Conservation (phyloP, 2,797 vertebrate genomes). For the Microchirus variegatus region DNA sequence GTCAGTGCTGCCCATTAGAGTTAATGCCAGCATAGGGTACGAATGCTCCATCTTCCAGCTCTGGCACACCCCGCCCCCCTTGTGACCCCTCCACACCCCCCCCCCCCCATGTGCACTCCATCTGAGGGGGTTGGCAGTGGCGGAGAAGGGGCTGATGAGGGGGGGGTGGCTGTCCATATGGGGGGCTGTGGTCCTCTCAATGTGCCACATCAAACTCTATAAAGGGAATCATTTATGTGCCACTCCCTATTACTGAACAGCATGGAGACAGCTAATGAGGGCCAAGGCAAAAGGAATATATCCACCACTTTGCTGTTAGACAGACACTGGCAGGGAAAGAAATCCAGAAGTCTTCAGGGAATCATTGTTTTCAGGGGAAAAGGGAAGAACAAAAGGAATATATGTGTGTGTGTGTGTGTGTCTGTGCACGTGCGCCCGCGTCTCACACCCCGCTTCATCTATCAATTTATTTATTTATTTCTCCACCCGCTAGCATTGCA, state of each 20-base stretch:
- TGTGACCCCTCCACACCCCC: not conserved
- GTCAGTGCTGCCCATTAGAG: conserved; percentile 81
- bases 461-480: conserved; percentile 72
- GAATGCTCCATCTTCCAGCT: conserved; percentile 51
- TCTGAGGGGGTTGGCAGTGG: conserved; percentile 48
- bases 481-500: conserved; percentile 66
- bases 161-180: conserved; percentile 80
- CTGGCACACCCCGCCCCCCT: not conserved
- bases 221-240: conserved; percentile 93
- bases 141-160: conserved; percentile 50
- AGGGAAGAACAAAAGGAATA: conserved; percentile 74
- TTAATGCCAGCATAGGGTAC: conserved; percentile 63
- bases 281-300: conserved; percentile 85
- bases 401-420: conserved; percentile 40
- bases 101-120: conserved; percentile 53
- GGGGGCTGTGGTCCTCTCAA: conserved; percentile 82
- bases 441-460: conserved; percentile 65
- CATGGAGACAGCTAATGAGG: conserved; percentile 91
- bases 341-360: conserved; percentile 79
- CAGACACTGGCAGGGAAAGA: conserved; percentile 79
- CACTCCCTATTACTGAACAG: conserved; percentile 88
- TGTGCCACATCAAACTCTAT: conserved; percentile 90
- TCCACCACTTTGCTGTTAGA: conserved; percentile 83
- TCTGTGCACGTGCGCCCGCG: conserved; percentile 34
- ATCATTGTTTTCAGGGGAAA: conserved; percentile 76